Evolutionary conservation across 2,888 invertebrate genomes (phyloP), one percentile per base, ranked within the genome.

Genomic region (Blera fallax): DNA sequence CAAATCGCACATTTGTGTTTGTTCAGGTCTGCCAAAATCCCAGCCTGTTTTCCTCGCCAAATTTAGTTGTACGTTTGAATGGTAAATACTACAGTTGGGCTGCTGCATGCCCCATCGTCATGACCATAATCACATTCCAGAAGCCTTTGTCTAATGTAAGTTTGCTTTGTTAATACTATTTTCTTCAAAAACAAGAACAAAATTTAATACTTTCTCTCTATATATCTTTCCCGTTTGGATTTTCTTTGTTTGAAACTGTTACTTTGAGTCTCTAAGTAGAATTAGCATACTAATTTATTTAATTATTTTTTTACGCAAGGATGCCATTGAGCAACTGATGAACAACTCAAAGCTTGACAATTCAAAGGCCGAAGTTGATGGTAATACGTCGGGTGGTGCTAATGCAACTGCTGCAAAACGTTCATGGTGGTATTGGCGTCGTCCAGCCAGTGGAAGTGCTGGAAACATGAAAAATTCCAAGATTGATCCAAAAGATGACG

Each of bases 81-180:
- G 96, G 96, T 89, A 97, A 98, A 93, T 97, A 96, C 92, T 96
- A 97, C 93, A 97, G 96, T 89, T 98, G 98, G 98, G 94, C 95
- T 88, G 95, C 96, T 88, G 99, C 98, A 88, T 96, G 96, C 81
- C 97, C 98, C 50, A 95, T 98, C 90, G 94, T 99, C 89, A 95
- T 98, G 90, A 97, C 97, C 87, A 94, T 97, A 87, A 94, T 97
- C 87, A 95, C 96, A 88, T 99, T 96, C 93, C 95, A 97, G 90
- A 95, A 97, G 89, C 95, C 96, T 74, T 93, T 99, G 89, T 96
- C 98, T 79, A 94, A 94, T 91, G 95, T 95, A 91, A 93, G 93
- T 90, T 80, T 73, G 64, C 77, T 69, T 73, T 88, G 48, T 72
- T 56, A 50, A 58, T 64, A 48, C 4, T 32, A 8, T 54, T 62